Conservation (phyloP, 2,888 invertebrate genomes). For the Brenthis ino region DNA sequence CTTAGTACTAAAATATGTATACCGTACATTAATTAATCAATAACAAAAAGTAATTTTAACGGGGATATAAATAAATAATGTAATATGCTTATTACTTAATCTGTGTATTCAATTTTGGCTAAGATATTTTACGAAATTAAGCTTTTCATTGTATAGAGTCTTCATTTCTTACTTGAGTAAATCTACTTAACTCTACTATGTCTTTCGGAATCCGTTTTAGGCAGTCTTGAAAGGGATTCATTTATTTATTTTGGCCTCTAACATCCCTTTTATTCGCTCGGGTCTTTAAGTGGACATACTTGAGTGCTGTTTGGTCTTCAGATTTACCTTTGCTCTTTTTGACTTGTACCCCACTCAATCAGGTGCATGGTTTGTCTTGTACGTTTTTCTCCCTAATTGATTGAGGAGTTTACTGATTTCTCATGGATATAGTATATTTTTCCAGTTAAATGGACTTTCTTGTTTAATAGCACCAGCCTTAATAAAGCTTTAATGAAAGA, state of each 20-base stretch:
- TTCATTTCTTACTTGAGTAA: slow-evolving; percentile 35
- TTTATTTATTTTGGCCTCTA: slow-evolving; percentile 68
- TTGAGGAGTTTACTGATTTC: slow-evolving; percentile 19
- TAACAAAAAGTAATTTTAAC: too few species aligned
- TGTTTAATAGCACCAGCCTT: background rate
- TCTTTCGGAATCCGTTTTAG: slow-evolving; percentile 38
- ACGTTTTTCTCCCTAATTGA: slow-evolving; percentile 34
- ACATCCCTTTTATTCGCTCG: slow-evolving; percentile 63
- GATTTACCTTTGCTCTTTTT: slow-evolving; percentile 80
- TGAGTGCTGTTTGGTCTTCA: slow-evolving; percentile 78
- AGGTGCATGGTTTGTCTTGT: slow-evolving; percentile 54
- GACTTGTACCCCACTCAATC: slow-evolving; percentile 72
- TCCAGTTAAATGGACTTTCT: background rate
- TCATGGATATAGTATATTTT: slow-evolving; percentile 10
- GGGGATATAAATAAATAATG: too few species aligned
- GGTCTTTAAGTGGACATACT: slow-evolving; percentile 74
- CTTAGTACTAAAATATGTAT: too few species aligned
- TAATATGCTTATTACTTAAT: too few species aligned
- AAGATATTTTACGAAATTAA: slow-evolving; percentile 12
- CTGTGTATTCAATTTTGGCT: too few species aligned
- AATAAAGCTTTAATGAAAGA: background rate
- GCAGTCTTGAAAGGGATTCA: slow-evolving; percentile 60
- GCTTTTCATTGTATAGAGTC: slow-evolving; percentile 13
- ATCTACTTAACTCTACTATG: slow-evolving; percentile 33
- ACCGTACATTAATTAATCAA: too few species aligned